A percentile compares a stretch with the other conserved stretches of the same genome.
These are phyloP conservation scores for Indri indri DNA, from an alignment of 2,113 vertebrate species.

Conservation along the genomic window DNA sequence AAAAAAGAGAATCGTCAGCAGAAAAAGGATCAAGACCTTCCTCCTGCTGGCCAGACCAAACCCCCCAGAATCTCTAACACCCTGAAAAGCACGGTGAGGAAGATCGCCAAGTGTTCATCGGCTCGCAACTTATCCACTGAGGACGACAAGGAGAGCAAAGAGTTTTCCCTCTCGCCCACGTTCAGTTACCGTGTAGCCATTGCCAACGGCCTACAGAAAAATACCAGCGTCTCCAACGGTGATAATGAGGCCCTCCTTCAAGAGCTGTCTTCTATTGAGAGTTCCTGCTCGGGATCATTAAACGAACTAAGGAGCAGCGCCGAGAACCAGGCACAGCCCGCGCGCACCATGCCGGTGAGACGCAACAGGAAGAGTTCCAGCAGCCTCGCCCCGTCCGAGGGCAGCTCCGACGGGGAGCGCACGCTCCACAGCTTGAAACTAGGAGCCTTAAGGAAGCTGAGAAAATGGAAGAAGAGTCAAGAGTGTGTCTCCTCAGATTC, in stretches of 20 bases:
- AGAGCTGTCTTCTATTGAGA: constrained; percentile 92
- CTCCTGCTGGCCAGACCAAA: constrained; percentile 86
- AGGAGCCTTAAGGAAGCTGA: constrained; percentile 94
- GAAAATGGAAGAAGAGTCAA: constrained; percentile 99
- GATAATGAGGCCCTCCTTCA: constrained; percentile 90
- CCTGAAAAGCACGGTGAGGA: constrained; percentile 95
- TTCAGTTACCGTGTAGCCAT: constrained; percentile 98
- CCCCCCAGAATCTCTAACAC: constrained; percentile 92
- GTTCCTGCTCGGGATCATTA: constrained; percentile 91
- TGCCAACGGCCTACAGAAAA: constrained; percentile 95
- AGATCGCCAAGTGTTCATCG: constrained; percentile 94
- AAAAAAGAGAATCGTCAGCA: constrained; percentile 93
- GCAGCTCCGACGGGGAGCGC: constrained; percentile 96
- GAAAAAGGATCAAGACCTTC: constrained; percentile 91
- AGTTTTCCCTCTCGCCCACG: constrained; percentile 96
- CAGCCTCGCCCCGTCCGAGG: constrained; percentile 96
- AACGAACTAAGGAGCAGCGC: constrained; percentile 88
- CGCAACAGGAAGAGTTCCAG: constrained; percentile 96
- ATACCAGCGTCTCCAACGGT: constrained; percentile 83
- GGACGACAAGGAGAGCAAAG: constrained; percentile 89
- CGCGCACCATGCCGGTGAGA: constrained; percentile 95
- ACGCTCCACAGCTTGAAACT: constrained; percentile 94
- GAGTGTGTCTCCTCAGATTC: constrained; percentile 98
- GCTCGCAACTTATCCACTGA: constrained; percentile 92
- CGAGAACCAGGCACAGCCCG: constrained; percentile 87